Base-by-base conservation (phyloP, 1,140 invertebrate genomes). In the Pseudomyrmex concolor region DNA sequence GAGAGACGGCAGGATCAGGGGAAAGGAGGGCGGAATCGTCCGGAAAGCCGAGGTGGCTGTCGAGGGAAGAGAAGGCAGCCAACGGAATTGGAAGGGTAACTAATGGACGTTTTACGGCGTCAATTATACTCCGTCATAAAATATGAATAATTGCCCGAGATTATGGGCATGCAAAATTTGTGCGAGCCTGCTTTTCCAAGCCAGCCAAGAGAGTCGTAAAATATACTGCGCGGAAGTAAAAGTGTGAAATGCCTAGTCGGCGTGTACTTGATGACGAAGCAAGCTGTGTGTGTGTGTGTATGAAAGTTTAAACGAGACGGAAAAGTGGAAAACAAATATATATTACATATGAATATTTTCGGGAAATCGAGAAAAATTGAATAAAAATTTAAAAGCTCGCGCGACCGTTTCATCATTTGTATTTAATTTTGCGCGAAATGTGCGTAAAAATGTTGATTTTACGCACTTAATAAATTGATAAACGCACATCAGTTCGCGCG, bases 81-180 rank as follows among this genome's bases (percentile, higher is more conserved):
- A 9, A 55, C 57, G 34, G 80, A 82, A 89, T 81, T 85, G 86
- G 86, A 90, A 90, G 86, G 89, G 71, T 89, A 92, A 92, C 91
- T 92, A 92, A 93, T 93, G 90, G 91, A 92, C 89, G 84, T 91
- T 93, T 92, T 92, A 92, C 89, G 91, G 85, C 91, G 90, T 93
- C 91, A 92, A 91, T 92, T 92, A 92, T 90, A 92, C 88, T 89
- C 77, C 85, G 85, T 87, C 87, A 85, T 93, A 92, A 93, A 93
- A 92, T 91, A 91, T 93, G 91, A 93, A 91, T 92, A 92, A 92
- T 92, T 89, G 91, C 85, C 63, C 59, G 83, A 86, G 87, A 92
- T 92, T 92, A 92, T 88, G 86, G 80, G 34, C 74, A 84, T 83
- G 85, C 81, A 74, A 87, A 89, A 89, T 91, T 90, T 85, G 86